Percentiles rank a stretch among this genome's conserved stretches.
phyloP scores from a whole-genome alignment of 2,113 vertebrate genomes.

The Callipepla californica region DNA sequence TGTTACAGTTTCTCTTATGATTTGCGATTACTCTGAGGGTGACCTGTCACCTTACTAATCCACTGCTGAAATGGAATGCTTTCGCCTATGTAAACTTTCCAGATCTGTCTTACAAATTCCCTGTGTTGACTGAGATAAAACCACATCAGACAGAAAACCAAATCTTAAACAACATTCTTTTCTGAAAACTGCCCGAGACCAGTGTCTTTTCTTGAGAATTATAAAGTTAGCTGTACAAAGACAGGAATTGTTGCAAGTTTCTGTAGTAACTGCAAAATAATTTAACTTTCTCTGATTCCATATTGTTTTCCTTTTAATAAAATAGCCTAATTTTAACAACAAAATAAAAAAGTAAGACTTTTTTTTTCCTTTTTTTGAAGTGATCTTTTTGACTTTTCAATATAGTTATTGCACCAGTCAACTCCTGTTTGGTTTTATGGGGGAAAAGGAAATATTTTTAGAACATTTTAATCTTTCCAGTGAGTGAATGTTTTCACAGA shows the following conservation, averaged over 20 bases:
- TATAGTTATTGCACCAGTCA: not conserved
- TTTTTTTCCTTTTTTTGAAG: not conserved
- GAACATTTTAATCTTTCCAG: slow-evolving; percentile 28
- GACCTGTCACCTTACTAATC: not conserved
- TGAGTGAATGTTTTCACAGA: not conserved
- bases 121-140: not conserved
- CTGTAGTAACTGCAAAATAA: not conserved
- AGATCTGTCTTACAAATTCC: not conserved
- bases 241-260: not conserved
- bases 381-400: not conserved
- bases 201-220: not conserved
- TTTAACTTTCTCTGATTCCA: not conserved
- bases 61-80: not conserved
- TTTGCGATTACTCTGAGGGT: slow-evolving; percentile 1
- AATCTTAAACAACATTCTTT: not conserved
- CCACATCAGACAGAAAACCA: not conserved
- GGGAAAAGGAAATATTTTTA: slow-evolving; percentile 18
- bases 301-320: not conserved
- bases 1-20: not conserved
- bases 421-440: not conserved
- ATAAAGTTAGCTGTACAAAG: not conserved
- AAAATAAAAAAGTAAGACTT: not conserved
- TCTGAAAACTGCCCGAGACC: not conserved
- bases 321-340: not conserved
- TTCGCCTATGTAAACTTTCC: not conserved